Percentiles rank a stretch among this genome's conserved stretches.
Evolutionary conservation across 2,888 invertebrate genomes (phyloP).

Genomic region (Malacosoma neustria): DNA sequence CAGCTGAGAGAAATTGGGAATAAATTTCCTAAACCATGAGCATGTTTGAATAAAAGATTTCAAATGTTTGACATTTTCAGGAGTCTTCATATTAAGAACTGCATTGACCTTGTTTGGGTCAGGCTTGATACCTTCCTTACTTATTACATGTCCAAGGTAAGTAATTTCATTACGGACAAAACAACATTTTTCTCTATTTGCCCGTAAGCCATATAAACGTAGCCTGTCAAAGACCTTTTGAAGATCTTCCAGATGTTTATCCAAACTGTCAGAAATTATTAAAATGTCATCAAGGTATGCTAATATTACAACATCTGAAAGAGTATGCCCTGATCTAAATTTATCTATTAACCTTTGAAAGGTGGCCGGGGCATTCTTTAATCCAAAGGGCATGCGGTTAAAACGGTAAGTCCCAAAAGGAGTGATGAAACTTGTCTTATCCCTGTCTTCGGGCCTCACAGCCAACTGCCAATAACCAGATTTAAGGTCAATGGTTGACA

Average conservation of each 20-base stretch:
- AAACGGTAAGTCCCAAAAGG: conserved; percentile 15
- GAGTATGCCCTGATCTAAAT: background rate
- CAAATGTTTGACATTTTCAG: conserved; percentile 11
- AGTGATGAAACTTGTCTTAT: conserved; percentile 14
- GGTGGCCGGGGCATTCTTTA: conserved; percentile 16
- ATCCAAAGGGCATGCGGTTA: conserved; percentile 17
- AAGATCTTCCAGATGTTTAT: conserved; percentile 3
- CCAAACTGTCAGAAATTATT: conserved; percentile 2
- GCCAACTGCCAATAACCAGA: conserved; percentile 18
- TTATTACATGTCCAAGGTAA: conserved; percentile 12
- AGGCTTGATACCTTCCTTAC: conserved; percentile 11
- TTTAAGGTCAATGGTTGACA: conserved; percentile 10
- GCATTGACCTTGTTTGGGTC: conserved; percentile 13
- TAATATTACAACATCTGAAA: conserved; percentile 6
- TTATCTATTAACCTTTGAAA: conserved; percentile 19
- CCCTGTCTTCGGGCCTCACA: conserved; percentile 9
- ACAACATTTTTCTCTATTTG: conserved; percentile 20
- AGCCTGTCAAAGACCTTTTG: conserved; percentile 4
- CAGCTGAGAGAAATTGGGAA: conserved; percentile 14
- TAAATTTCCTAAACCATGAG: conserved; percentile 28
- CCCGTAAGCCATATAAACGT: conserved; percentile 4
- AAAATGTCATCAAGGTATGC: conserved; percentile 7
- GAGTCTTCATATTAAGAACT: conserved; percentile 11
- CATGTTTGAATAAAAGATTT: conserved; percentile 19
- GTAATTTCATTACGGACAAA: conserved; percentile 3